Evolutionary conservation across 2,797 vertebrate species (phyloP), one percentile per base, ranked within the genome.

Genomic region (Macrochelys suwanniensis): DNA sequence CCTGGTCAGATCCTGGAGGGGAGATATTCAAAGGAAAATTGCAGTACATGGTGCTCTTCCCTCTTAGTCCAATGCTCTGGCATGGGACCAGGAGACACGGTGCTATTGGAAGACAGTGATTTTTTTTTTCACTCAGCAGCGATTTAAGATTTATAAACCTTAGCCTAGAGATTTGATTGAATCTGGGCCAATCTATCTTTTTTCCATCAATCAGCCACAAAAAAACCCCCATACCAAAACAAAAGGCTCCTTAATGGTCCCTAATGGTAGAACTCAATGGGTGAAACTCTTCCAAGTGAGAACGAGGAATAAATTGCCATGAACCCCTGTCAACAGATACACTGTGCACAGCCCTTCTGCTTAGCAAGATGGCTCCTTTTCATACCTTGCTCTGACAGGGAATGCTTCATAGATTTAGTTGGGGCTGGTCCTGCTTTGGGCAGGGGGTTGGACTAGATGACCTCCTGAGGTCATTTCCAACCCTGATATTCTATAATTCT

Each of bases 321-420:
- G n/a, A 42, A 37, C 0, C 0, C 0, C 28, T 85, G 57, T 71
- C 71, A 76, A 76, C 54, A 74, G 71, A 51, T 45, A 15, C 17
- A 17, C n/a, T 42, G 65, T 11, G 9, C 65, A 85, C 6, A 0
- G 7, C 21, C 80, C 2, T 0, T 50, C 49, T 1, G 0, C 53
- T 5, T 25, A 26, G 23, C 0, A 0, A 31, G n/a, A n/a, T 31
- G 33, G 53, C 26, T 78, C n/a, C 57, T 57, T 59, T 49, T 77
- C 49, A 3, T 26, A 50, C 2, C 88, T 87, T 86, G 42, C 84
- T 74, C 57, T n/a, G 17, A 37, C 74, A 85, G 61, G 78, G 76
- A 91, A 5, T 31, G 42, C 21, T 96, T 85, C 19, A 57, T 15
- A 47, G 78, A 54, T 54, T 53, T 21, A 19, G 19, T 53, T 53